A percentile compares a stretch with the other conserved stretches of the same genome.
phyloP scores from a whole-genome alignment of 2,113 vertebrate species.

The Sceloporus undulatus region DNA sequence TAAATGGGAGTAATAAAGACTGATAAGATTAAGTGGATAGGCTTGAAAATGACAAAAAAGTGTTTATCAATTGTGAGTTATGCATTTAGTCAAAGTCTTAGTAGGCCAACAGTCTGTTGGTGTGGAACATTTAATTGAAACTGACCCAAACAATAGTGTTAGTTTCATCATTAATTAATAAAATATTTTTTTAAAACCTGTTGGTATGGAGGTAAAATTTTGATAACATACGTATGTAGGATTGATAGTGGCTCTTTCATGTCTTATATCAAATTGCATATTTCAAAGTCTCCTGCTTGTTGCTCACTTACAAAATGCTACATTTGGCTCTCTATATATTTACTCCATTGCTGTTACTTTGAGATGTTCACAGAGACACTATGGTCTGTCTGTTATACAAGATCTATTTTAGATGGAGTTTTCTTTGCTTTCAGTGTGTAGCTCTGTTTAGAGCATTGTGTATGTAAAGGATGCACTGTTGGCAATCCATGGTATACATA shows the following conservation, averaged over 20 bases:
- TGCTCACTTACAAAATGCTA: background rate
- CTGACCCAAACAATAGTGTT: too few species aligned
- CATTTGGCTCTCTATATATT: background rate
- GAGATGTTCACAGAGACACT: too few species aligned
- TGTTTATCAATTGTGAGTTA: background rate
- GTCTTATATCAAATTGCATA: background rate
- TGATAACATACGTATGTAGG: background rate
- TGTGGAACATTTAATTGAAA: background rate
- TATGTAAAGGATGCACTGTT: too few species aligned
- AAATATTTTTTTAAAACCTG: too few species aligned
- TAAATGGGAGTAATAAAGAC: slow-evolving; percentile 1
- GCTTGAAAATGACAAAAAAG: background rate
- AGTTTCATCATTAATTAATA: too few species aligned
- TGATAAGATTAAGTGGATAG: background rate
- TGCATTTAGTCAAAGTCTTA: background rate
- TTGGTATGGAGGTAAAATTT: background rate
- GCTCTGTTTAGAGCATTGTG: too few species aligned
- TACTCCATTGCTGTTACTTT: too few species aligned
- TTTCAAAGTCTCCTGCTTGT: background rate
- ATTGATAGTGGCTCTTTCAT: background rate
- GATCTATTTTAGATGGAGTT: too few species aligned
- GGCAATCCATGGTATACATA: too few species aligned
- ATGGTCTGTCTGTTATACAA: too few species aligned
- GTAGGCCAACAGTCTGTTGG: background rate
- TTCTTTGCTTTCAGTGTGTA: too few species aligned